Conservation (phyloP, 2,797 vertebrate species). For the Microhierax caerulescens region DNA sequence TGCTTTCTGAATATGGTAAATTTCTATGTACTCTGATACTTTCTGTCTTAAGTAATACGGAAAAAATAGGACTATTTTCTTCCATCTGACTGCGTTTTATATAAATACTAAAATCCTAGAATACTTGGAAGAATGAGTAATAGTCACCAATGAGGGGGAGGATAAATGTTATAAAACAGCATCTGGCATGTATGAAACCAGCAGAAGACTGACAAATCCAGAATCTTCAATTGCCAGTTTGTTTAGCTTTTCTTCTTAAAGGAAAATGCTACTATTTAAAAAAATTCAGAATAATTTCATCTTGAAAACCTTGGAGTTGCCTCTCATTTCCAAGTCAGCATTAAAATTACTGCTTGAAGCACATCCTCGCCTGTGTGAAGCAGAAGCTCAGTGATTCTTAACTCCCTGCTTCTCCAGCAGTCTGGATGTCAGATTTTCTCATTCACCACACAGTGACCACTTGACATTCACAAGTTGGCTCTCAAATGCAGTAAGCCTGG, state of each 20-base stretch:
- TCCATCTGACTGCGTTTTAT: constrained; percentile 17
- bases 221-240: not conserved
- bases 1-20: not conserved
- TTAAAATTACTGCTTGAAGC: not conserved
- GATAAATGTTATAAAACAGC: constrained; percentile 52
- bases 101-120: constrained; percentile 38
- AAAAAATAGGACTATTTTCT: not conserved
- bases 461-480: not conserved
- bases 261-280: not conserved
- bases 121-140: constrained; percentile 37
- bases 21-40: not conserved
- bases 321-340: not conserved
- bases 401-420: not conserved
- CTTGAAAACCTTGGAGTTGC: not conserved
- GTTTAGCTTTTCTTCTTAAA: not conserved
- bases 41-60: not conserved
- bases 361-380: not conserved
- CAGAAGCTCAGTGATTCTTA: not conserved
- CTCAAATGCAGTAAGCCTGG: not conserved
- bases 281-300: not conserved
- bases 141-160: constrained; percentile 27
- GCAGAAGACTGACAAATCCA: constrained; percentile 16
- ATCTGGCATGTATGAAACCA: constrained; percentile 37
- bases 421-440: not conserved
- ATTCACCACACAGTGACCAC: not conserved